Percentiles rank a stretch among this genome's conserved stretches.
Conservation (phyloP, 2,888 invertebrate genomes). For the Desoria tigrina region DNA sequence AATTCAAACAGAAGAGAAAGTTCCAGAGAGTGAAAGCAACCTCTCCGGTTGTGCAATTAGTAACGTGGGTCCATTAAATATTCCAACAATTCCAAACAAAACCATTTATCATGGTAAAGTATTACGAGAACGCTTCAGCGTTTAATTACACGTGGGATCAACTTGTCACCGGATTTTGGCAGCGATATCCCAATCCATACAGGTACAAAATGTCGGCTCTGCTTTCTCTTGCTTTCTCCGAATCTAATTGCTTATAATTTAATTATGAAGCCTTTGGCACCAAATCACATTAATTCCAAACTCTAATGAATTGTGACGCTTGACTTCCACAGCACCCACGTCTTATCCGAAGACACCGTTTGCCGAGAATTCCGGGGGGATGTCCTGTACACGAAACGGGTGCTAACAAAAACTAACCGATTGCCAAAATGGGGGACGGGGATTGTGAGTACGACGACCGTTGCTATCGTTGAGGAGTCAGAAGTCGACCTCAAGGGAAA, state of each 20-base stretch:
- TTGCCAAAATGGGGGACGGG: conserved; percentile 58
- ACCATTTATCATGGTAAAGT: conserved; percentile 54
- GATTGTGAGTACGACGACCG: conserved; percentile 53
- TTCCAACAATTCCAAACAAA: too few species aligned
- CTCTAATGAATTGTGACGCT: background rate
- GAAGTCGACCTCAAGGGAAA: conserved; percentile 59
- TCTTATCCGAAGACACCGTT: conserved; percentile 49
- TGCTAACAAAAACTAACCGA: conserved; percentile 60
- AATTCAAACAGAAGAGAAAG: too few species aligned
- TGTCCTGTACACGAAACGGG: conserved; percentile 58
- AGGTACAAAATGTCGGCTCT: conserved; percentile 54
- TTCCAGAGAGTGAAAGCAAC: too few species aligned
- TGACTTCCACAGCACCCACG: conserved; percentile 28
- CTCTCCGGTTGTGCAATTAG: too few species aligned
- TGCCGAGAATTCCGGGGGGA: conserved; percentile 22
- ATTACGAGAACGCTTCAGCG: conserved; percentile 53
- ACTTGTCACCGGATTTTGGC: conserved; percentile 59
- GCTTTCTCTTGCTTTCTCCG: too few species aligned
- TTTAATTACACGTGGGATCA: conserved; percentile 59
- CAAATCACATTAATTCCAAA: background rate
- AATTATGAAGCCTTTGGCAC: background rate
- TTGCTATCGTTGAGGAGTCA: conserved; percentile 62
- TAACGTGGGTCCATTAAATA: too few species aligned
- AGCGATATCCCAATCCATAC: conserved; percentile 60
- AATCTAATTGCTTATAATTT: background rate